Percentiles rank a stretch among this genome's conserved stretches.
Evolutionary conservation across 2,113 vertebrate species (phyloP).

Genomic region (Halichoerus grypus): DNA sequence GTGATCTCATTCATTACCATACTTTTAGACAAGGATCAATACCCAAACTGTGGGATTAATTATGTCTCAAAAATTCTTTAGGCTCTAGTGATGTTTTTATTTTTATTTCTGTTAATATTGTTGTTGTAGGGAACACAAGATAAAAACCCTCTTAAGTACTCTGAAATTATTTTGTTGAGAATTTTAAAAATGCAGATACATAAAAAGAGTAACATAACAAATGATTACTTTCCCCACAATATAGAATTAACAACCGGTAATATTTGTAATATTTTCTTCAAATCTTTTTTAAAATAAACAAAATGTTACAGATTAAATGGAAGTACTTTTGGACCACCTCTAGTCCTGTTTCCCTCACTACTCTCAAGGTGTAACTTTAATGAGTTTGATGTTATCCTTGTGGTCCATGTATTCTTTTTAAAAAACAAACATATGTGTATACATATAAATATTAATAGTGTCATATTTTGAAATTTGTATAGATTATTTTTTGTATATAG

Average conservation of each 20-base stretch:
- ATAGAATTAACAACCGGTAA: neutral
- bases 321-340: neutral
- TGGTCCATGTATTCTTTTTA: neutral
- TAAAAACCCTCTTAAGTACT: neutral
- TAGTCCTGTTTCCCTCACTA: neutral
- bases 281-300: neutral
- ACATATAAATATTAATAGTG: neutral
- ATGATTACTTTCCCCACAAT: neutral
- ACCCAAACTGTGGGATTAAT: neutral
- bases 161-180: neutral
- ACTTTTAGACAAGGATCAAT: neutral
- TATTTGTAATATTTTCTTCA: conserved; percentile 15
- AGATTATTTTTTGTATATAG: neutral
- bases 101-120: neutral
- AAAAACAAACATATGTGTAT: neutral
- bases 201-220: neutral
- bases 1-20: neutral
- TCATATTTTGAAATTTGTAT: conserved; percentile 4
- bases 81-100: neutral
- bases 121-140: neutral
- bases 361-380: neutral
- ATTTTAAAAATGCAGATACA: neutral
- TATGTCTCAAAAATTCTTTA: conserved; percentile 33
- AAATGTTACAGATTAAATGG: neutral
- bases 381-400: neutral